Base-by-base conservation (phyloP, 2,797 vertebrate genomes). In the Austrolebias charrua region DNA sequence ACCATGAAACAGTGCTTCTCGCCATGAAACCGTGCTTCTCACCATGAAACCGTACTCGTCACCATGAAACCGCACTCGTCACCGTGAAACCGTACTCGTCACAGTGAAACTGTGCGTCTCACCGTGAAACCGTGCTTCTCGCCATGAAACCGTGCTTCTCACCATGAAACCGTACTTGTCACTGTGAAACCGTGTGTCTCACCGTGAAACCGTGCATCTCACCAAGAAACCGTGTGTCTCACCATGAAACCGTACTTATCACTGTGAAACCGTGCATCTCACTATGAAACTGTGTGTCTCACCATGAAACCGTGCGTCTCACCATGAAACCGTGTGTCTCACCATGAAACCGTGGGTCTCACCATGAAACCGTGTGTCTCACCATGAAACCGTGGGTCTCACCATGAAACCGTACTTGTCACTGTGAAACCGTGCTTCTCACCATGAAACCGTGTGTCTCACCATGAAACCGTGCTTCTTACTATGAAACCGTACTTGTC, bases 251-350 rank as follows among this genome's bases (percentile, higher is more conserved):
- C 24, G 24, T 24, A 3, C 3, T 2, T 24, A 1, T 24, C 78
- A 57, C 50, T 65, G 59, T 75, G 78, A 55, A 64, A 52, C 43
- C 40, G 38, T 6, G 29, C 33, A 69, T 58, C 55, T 63, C 31
- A 24, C 24, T 3, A 24, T 24, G 24, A 24, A 24, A 24, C 24
- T 24, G 24, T 24, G 24, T 24, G 3, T 24, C 24, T 24, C 24
- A 24, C 24, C 24, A 24, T 24, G 24, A 24, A 24, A 3, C 24
- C 24, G 24, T 24, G 24, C 3, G 3, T 24, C 24, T 24, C 78
- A 57, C 50, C 67, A 62, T 75, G 78, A 55, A 64, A 52, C 43
- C 40, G 38, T 6, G 29, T 38, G 67, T 58, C 55, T 63, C 31
- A 24, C 24, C 24, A 24, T 24, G 24, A 24, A 24, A 24, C 24